phyloP scores from a whole-genome alignment of 2,797 vertebrate genomes.

The Salmo trutta region DNA sequence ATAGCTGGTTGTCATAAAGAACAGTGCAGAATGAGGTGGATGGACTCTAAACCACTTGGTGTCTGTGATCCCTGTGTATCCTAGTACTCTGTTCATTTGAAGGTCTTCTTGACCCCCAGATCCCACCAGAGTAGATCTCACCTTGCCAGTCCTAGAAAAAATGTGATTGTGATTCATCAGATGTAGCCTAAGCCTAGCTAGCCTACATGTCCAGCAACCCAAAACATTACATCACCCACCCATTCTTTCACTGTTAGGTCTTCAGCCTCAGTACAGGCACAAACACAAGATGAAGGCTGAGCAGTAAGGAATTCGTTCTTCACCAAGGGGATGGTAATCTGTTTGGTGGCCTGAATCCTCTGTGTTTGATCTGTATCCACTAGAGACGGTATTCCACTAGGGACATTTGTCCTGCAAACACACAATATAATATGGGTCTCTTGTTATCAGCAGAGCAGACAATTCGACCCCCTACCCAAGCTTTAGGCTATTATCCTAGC shows the following conservation, averaged over 20 bases:
- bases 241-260: background rate
- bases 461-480: background rate
- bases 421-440: background rate
- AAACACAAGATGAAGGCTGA: background rate
- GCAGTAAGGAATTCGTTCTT: background rate
- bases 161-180: background rate
- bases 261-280: background rate
- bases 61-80: background rate
- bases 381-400: background rate
- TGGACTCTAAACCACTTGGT: background rate
- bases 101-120: background rate
- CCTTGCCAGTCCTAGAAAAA: background rate
- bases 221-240: background rate
- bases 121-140: background rate
- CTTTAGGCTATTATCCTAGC: background rate
- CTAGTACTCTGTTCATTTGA: background rate
- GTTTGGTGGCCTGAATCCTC: background rate
- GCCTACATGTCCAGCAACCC: background rate
- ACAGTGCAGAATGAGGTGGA: background rate
- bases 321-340: background rate
- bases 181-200: background rate
- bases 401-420: background rate
- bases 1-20: background rate
- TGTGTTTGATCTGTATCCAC: background rate
- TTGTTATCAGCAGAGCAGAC: background rate